Conservation (phyloP, 2,113 vertebrate species). For the Hydrolagus affinis region DNA sequence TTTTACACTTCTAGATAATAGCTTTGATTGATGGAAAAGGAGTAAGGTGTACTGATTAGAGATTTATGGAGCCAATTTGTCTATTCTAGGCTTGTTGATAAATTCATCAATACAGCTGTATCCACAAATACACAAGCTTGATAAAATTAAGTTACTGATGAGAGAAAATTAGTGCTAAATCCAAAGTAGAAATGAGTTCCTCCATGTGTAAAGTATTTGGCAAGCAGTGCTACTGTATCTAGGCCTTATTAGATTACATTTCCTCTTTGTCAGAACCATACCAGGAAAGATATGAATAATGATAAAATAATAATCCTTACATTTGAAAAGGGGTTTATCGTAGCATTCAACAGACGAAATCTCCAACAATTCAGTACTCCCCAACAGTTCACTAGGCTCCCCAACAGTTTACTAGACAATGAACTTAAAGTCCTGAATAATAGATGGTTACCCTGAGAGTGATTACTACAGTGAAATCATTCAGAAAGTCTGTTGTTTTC, state of each 20-base stretch:
- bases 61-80: constrained; percentile 32
- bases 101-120: constrained; percentile 14
- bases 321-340: background rate
- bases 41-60: constrained; percentile 16
- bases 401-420: no score
- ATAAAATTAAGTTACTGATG: background rate
- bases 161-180: background rate
- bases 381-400: no score
- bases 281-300: no score
- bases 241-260: background rate
- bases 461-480: no score
- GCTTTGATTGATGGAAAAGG: constrained; percentile 25
- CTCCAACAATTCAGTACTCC: no score
- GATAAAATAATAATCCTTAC: background rate
- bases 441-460: no score
- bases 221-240: background rate
- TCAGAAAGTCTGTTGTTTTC: no score
- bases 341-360: no score
- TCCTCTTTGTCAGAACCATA: no score
- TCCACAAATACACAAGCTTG: background rate
- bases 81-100: constrained; percentile 15
- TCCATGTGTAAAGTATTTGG: background rate
- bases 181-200: background rate
- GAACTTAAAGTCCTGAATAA: no score
- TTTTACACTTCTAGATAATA: constrained; percentile 28